Conservation (phyloP, 2,113 vertebrate species). For the Panthera uncia region DNA sequence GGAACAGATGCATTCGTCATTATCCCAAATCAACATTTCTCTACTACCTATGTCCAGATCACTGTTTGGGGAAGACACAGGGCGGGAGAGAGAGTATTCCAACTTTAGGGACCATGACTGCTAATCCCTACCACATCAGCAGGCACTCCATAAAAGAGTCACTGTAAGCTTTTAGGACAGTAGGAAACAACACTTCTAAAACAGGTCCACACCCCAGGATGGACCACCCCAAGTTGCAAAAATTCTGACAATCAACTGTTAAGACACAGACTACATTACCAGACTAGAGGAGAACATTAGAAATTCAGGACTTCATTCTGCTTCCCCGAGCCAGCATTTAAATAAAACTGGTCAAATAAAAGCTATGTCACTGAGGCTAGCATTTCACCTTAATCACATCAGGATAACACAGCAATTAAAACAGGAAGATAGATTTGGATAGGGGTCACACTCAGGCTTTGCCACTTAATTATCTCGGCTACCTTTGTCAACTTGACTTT, state of each 20-base stretch:
- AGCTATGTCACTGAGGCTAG: neutral
- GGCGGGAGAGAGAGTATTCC: neutral
- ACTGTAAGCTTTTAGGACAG: neutral
- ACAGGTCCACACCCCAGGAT: neutral
- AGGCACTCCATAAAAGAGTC: neutral
- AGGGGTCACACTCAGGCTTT: neutral
- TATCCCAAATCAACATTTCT: neutral
- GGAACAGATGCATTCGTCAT: neutral
- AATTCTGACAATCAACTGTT: neutral
- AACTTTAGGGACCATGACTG: neutral
- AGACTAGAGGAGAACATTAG: neutral
- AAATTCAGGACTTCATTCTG: neutral
- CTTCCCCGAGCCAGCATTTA: neutral
- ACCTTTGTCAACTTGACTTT: neutral
- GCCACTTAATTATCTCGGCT: neutral
- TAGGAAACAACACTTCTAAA: neutral
- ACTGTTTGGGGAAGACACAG: neutral
- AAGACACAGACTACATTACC: neutral
- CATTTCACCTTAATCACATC: neutral
- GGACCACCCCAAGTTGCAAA: neutral
- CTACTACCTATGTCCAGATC: neutral
- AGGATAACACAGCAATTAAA: neutral
- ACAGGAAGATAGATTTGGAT: neutral
- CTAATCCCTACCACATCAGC: too few species aligned
- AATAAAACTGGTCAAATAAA: neutral